Evolutionary conservation across 2,888 invertebrate genomes (phyloP), one percentile per base, ranked within the genome.

Genomic region (Lumbricus terrestris): DNA sequence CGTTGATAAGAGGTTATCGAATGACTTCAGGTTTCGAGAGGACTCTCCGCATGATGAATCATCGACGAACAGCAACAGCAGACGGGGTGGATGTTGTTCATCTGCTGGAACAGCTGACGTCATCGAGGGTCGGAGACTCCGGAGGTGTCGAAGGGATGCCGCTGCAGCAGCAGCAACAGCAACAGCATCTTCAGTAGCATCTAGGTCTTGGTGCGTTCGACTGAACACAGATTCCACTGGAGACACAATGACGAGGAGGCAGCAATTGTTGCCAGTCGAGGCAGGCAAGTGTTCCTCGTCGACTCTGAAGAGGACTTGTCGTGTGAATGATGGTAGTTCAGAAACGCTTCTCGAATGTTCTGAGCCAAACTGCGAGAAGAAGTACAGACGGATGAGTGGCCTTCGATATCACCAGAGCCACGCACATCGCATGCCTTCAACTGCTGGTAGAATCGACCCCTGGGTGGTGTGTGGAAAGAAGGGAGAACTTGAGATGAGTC

Each of bases 341-440:
- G 88, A 82, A 16, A 97, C 97, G 91, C 96, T 98, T 90, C 96
- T 98, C 90, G 98, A 98, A 95, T 98, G 98, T 94, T 98, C 98
- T 16, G 98, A 98, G 95, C 98, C 98, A 85, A 98, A 98, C 95
- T 99, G 98, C 95, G 97, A 97, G 93, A 99, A 98, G 96, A 98
- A 98, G 96, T 99, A 98, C 96, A 98, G 98, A 95, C 98, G 99
- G 96, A 97, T 98, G 94, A 98, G 98, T 95, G 99, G 98, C 38
- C 96, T 99, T 92, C 97, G 98, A 94, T 99, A 98, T 95, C 99
- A 99, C 94, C 97, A 98, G 95, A 97, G 97, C 92, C 98, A 98
- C 95, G 98, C 98, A 88, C 99, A 99, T 94, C 88, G 40, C 69
- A 40, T 23, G n/a, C 69, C 69, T n/a, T 54, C 54, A 16, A n/a